Evolutionary conservation across 1,140 invertebrate species (phyloP), one percentile per base, ranked within the genome.

Genomic region (Propsilocerus akamusi): DNA sequence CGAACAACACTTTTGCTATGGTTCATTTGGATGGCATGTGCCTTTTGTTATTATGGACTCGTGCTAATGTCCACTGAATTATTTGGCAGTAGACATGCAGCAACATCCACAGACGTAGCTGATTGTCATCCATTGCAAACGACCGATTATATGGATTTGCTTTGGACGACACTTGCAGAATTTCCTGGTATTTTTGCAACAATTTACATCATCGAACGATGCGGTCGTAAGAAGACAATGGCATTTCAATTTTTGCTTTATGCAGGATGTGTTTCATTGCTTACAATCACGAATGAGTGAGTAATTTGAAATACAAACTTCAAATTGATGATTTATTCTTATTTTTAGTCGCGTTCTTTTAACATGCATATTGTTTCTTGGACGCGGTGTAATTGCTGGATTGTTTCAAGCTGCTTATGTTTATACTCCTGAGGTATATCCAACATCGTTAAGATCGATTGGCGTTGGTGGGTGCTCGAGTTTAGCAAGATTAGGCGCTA

Each of bases 31-130:
- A 82, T 91, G 70, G 77, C 85, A 0, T 92, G 89, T 68, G 89
- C 92, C 2, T 96, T 97, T 68, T 93, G 87, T 57, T 97, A 97
- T 63, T 97, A 97, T 64, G 93, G 93, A 2, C 73, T 96, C 26
- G 91, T 97, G 4, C 68, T 97, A 37, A 90, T 97, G 78, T 93
- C 91, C 1, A 96, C 92, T 2, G 92, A 96, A 66, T 68, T 97
- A 25, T 88, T 97, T 67, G 84, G 89, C 58, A 73, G 71, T 14
- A 20, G 14, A 17, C 12, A 41, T 20, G 22, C 17, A 20, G 70
- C 74, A 2, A 64, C 69, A n/a, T 66, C 65, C 53, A 57, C 61
- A 14, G 66, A 70, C 54, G 76, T 73, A 14, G 73, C 80, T 28
- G 78, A 80, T 61, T 89, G 85, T 66, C 76, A 78, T 51, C 77